phyloP scores from a whole-genome alignment of 2,888 invertebrate species.

The Luffia ferchaultella region DNA sequence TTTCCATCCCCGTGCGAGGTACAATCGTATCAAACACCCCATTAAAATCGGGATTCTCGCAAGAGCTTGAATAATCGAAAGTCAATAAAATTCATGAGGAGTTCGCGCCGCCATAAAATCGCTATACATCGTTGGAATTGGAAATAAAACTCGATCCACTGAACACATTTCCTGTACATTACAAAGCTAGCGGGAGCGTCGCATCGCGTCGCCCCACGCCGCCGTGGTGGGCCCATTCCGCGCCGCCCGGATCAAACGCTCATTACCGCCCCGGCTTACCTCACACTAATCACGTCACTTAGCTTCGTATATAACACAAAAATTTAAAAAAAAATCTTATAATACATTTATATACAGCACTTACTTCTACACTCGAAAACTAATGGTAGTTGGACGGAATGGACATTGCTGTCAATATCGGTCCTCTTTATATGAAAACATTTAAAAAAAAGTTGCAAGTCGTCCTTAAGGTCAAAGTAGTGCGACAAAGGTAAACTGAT shows the following conservation, averaged over 20 bases:
- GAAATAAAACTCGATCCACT: conserved; percentile 5
- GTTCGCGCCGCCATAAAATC: conserved; percentile 2
- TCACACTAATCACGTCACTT: neutral
- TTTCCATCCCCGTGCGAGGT: neutral
- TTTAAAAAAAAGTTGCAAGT: too few relatives aligned
- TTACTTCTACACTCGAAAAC: too few relatives aligned
- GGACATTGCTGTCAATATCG: too few relatives aligned
- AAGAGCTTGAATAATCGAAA: conserved; percentile 4
- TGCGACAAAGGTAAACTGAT: too few relatives aligned
- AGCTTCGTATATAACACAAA: too few relatives aligned
- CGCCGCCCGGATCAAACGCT: neutral
- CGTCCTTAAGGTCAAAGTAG: too few relatives aligned
- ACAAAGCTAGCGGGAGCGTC: neutral
- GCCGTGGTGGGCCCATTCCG: too few relatives aligned
- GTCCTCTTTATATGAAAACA: too few relatives aligned
- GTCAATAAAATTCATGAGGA: conserved; percentile 6
- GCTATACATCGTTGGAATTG: conserved; percentile 6
- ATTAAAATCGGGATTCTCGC: neutral
- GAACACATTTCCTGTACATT: conserved; percentile 5
- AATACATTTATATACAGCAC: too few relatives aligned
- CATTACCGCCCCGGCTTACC: neutral
- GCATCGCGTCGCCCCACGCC: neutral
- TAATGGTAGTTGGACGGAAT: too few relatives aligned
- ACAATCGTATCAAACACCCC: neutral
- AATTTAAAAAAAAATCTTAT: too few relatives aligned